These are phyloP conservation scores for Drosophila dives DNA, from an alignment of 2,888 invertebrate species.

Conservation along the genomic window DNA sequence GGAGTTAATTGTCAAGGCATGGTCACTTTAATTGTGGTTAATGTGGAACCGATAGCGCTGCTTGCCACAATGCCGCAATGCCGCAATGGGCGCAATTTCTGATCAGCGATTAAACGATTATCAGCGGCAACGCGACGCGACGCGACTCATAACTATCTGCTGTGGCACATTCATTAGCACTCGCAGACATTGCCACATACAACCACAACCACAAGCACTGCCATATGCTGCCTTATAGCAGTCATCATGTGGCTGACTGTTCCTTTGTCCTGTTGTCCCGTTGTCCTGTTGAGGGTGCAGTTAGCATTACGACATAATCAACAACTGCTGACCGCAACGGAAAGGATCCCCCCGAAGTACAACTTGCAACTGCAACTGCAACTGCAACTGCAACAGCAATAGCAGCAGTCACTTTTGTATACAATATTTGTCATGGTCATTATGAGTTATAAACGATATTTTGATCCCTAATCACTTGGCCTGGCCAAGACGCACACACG, in stretches of 20 bases:
- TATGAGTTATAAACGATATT: constrained; percentile 77
- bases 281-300: constrained; percentile 22
- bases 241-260: constrained; percentile 50
- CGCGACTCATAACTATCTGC: constrained; percentile 1
- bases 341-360: not conserved
- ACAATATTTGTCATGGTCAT: constrained; percentile 73
- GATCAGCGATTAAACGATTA: constrained; percentile 73
- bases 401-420: constrained; percentile 41
- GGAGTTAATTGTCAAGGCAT: constrained; percentile 68
- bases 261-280: not conserved
- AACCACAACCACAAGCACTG: not conserved
- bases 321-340: constrained; percentile 60
- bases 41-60: constrained; percentile 65
- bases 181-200: constrained; percentile 2
- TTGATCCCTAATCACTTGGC: constrained; percentile 74
- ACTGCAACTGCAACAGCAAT: not conserved
- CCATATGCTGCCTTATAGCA: constrained; percentile 52
- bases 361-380: constrained; percentile 3
- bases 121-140: constrained; percentile 21
- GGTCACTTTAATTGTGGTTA: constrained; percentile 70
- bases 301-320: constrained; percentile 56
- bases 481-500: constrained; percentile 14
- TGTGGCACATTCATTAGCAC: constrained; percentile 38
- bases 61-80: constrained; percentile 61
- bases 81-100: constrained; percentile 58